These are phyloP conservation scores for Taenioides sp. DNA, from an alignment of 2,797 vertebrate species.

Conservation along the genomic window DNA sequence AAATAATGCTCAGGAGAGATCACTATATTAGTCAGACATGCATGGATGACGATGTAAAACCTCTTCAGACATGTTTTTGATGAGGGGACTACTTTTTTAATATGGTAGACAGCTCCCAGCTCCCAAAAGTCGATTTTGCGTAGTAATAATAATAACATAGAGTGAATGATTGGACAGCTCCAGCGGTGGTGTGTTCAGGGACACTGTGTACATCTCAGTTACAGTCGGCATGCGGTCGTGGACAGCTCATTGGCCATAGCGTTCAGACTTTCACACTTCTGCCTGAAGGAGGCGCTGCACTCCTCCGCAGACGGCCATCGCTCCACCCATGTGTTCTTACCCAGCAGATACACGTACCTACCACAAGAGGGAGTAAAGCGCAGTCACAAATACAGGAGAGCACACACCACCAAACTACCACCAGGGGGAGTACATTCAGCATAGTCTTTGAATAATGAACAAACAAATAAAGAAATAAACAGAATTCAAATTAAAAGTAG, in stretches of 20 bases:
- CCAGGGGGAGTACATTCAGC: background rate
- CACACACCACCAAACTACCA: background rate
- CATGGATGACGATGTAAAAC: too few species aligned
- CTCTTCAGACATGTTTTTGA: too few species aligned
- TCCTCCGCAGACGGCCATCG: slow-evolving; percentile 68
- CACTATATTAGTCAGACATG: too few species aligned
- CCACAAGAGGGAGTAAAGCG: background rate
- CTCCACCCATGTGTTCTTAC: slow-evolving; percentile 77
- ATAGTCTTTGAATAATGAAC: too few species aligned
- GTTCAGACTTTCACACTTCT: slow-evolving; percentile 54
- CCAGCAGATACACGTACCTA: slow-evolving; percentile 70
- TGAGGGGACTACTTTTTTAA: too few species aligned
- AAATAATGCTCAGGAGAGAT: too few species aligned
- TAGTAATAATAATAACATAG: too few species aligned
- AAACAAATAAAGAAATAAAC: too few species aligned
- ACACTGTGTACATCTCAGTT: slow-evolving; percentile 5
- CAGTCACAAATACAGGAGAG: background rate
- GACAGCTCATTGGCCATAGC: slow-evolving; percentile 37
- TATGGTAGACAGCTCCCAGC: too few species aligned
- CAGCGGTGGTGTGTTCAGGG: background rate
- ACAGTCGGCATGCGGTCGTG: slow-evolving; percentile 50
- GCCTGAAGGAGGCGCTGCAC: slow-evolving; percentile 29
- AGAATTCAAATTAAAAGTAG: too few species aligned
- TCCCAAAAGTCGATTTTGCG: too few species aligned
- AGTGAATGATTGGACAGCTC: too few species aligned